Evolutionary conservation across 2,888 invertebrate genomes (phyloP).

Genomic region (Arge pagana): DNA sequence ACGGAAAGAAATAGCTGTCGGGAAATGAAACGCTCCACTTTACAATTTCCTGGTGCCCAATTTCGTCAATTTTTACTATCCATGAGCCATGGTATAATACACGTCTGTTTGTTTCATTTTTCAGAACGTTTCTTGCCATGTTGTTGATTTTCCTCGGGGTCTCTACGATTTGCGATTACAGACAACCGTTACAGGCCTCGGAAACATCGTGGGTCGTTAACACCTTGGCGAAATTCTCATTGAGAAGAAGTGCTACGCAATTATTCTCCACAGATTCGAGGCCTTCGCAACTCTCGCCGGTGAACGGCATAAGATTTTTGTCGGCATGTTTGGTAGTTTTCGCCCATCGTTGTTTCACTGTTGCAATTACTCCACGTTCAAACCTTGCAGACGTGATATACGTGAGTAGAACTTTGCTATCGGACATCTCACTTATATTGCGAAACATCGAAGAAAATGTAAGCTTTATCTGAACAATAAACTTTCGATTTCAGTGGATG

Average conservation of each 20-base stretch:
- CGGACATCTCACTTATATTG: too few relatives aligned
- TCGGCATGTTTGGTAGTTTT: slow-evolving; percentile 60
- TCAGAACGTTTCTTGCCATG: slow-evolving; percentile 33
- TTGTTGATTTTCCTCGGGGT: slow-evolving; percentile 33
- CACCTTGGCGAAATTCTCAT: slow-evolving; percentile 51
- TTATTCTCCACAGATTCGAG: slow-evolving; percentile 45
- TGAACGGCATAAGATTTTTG: slow-evolving; percentile 62
- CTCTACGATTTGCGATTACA: slow-evolving; percentile 38
- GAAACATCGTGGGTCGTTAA: neutral
- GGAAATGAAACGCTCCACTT: too few relatives aligned
- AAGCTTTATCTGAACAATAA: neutral
- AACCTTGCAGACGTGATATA: slow-evolving; percentile 53
- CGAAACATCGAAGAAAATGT: neutral
- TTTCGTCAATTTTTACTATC: too few relatives aligned
- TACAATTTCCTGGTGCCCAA: neutral
- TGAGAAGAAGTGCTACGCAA: slow-evolving; percentile 52
- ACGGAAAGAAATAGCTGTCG: too few relatives aligned
- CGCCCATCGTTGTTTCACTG: slow-evolving; percentile 57
- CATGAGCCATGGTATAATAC: too few relatives aligned
- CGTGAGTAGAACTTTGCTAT: too few relatives aligned
- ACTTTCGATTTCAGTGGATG: slow-evolving; percentile 49
- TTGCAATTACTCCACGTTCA: slow-evolving; percentile 48
- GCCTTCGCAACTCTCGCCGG: slow-evolving; percentile 46
- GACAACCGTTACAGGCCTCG: neutral
- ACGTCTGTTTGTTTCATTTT: too few relatives aligned